A percentile compares a stretch with the other conserved stretches of the same genome.
Conservation (phyloP, 1,140 invertebrate species). For the Phymastichus coffea region DNA sequence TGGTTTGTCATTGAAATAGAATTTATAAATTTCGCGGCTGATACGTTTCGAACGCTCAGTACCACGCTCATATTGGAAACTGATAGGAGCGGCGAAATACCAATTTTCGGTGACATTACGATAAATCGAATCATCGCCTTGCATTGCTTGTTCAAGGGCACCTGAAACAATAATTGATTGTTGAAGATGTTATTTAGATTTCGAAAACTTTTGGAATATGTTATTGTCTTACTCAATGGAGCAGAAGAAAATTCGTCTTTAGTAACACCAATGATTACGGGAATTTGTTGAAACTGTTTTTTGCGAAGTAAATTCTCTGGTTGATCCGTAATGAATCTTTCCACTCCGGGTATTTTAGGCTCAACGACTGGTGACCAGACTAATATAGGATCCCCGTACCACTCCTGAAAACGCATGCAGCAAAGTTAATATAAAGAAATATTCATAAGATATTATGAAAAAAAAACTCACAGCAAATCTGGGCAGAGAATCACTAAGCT, state of each 20-base stretch:
- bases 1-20: slow-evolving; percentile 46
- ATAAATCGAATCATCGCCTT: slow-evolving; percentile 1
- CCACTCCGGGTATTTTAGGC: slow-evolving; percentile 61
- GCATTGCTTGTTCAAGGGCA: not conserved
- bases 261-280: slow-evolving; percentile 65
- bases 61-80: slow-evolving; percentile 57
- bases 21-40: slow-evolving; percentile 48
- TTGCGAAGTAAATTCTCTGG: slow-evolving; percentile 58
- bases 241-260: slow-evolving; percentile 69
- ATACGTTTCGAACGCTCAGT: slow-evolving; percentile 50
- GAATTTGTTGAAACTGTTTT: slow-evolving; percentile 62
- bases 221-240: too few species aligned
- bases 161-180: too few species aligned
- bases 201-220: too few species aligned
- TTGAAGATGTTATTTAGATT: too few species aligned
- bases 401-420: slow-evolving; percentile 56
- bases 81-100: slow-evolving; percentile 49
- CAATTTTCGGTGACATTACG: slow-evolving; percentile 1
- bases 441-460: slow-evolving; percentile 29
- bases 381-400: slow-evolving; percentile 60
- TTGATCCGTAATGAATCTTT: slow-evolving; percentile 62
- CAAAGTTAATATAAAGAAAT: slow-evolving; percentile 21
- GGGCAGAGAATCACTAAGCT: slow-evolving; percentile 12
- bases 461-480: slow-evolving; percentile 34
- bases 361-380: slow-evolving; percentile 68